Evolutionary conservation across 2,113 vertebrate genomes (phyloP).

Genomic region (Erpornis zantholeuca): DNA sequence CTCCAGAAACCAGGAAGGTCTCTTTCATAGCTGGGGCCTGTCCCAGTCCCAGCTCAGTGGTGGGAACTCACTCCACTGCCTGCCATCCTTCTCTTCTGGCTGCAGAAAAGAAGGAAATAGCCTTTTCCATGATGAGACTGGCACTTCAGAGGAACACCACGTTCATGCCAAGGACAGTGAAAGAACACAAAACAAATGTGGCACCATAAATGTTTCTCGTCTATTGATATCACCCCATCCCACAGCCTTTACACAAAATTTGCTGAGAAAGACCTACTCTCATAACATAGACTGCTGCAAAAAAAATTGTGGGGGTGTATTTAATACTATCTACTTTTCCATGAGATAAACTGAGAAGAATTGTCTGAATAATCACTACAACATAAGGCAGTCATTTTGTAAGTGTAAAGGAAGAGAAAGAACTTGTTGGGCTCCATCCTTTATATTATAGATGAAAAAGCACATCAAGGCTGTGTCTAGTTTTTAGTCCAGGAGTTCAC

Average conservation of each 20-base stretch:
- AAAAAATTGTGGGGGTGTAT: background rate
- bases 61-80: background rate
- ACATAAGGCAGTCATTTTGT: background rate
- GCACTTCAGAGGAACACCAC: background rate
- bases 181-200: background rate
- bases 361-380: background rate
- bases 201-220: background rate
- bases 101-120: background rate
- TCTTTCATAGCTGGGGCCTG: background rate
- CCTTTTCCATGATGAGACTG: background rate
- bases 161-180: background rate
- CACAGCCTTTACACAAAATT: background rate
- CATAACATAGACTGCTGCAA: background rate
- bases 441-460: background rate
- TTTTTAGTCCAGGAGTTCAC: background rate
- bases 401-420: background rate
- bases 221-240: background rate
- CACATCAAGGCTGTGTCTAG: background rate
- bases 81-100: fast-evolving
- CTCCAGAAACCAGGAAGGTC: background rate
- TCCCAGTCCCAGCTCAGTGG: background rate
- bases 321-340: background rate
- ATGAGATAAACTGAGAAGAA: background rate
- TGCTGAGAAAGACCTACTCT: background rate
- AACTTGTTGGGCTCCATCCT: background rate